A percentile compares a stretch with the other conserved stretches of the same genome.
Evolutionary conservation across 37 sponge, comb jelly and placozoan genomes (phyloP).

Genomic region (Cliona cf. orientalis): DNA sequence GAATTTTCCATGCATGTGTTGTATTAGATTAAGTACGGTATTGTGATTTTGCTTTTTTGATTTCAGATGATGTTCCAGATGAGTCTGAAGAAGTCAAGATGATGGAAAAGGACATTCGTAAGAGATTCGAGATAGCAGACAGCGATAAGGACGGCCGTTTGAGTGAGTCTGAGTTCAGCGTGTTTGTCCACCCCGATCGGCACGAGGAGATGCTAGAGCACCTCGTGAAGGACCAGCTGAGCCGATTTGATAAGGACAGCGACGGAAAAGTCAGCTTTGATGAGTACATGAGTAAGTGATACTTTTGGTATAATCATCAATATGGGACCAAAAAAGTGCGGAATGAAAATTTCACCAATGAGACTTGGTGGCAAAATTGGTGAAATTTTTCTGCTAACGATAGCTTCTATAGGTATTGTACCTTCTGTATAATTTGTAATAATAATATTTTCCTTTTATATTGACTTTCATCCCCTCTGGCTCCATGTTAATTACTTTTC

Average conservation of each 20-base stretch:
- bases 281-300: constrained; percentile 22
- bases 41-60: background rate
- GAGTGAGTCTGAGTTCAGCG: constrained; percentile 6
- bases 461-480: no score
- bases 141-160: background rate
- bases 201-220: constrained; percentile 24
- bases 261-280: constrained; percentile 19
- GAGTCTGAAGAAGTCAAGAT: background rate
- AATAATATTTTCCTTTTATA: no score
- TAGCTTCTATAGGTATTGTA: no score
- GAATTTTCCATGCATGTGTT: no score
- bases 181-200: constrained; percentile 16
- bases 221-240: constrained; percentile 1
- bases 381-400: no score
- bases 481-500: no score
- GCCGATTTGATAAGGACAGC: background rate
- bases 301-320: no score
- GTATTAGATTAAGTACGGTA: background rate
- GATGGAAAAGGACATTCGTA: background rate
- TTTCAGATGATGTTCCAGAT: background rate
- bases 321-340: no score
- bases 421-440: no score
- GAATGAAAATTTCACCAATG: no score
- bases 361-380: no score
- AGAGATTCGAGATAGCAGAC: constrained; percentile 19